Conservation (phyloP, 2,113 vertebrate species). For the Ceyx melanurus region DNA sequence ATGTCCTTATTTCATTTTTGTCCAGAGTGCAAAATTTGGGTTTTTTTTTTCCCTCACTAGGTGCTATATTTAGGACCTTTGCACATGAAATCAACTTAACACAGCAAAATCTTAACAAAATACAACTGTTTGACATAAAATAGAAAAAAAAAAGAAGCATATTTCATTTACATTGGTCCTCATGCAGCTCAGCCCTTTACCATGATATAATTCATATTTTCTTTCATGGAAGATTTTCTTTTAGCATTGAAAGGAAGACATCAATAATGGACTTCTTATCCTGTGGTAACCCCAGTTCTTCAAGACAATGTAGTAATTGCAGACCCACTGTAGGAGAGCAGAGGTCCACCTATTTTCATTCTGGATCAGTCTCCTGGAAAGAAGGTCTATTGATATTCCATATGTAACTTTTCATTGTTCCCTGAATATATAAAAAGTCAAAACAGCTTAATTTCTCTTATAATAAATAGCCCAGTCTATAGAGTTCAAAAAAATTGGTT, state of each 20-base stretch:
- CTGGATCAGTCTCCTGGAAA: background rate
- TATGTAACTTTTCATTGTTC: background rate
- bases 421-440: background rate
- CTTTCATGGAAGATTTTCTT: background rate
- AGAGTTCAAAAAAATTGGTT: background rate
- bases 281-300: background rate
- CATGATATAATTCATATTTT: background rate
- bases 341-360: background rate
- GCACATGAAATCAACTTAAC: background rate
- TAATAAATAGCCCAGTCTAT: background rate
- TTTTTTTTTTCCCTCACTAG: background rate
- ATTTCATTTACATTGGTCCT: background rate
- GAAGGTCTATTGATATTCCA: background rate
- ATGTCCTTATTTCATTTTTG: background rate
- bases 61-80: background rate
- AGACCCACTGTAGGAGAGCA: background rate
- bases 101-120: background rate
- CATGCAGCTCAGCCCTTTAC: background rate
- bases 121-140: background rate
- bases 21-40: background rate
- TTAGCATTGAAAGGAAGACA: conserved; percentile 12
- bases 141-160: background rate
- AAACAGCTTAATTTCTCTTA: background rate
- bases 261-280: background rate
- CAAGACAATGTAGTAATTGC: background rate